A percentile compares a stretch with the other conserved stretches of the same genome.
Conservation (phyloP, 2,113 vertebrate genomes). For the Thomomys bottae region DNA sequence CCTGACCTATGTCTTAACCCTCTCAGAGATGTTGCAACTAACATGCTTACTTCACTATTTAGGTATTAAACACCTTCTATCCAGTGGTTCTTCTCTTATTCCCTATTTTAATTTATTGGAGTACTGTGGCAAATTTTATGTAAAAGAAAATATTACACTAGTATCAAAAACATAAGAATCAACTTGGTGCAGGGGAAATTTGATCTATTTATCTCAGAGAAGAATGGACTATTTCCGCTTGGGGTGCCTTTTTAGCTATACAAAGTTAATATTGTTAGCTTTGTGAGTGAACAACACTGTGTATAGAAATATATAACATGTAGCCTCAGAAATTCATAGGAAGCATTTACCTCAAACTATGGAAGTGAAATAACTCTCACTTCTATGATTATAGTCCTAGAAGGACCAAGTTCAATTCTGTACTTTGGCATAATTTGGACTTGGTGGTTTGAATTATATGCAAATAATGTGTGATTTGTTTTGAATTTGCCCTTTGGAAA, state of each 20-base stretch:
- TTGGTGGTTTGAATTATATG: background rate
- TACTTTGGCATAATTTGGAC: background rate
- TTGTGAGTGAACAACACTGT: background rate
- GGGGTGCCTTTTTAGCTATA: background rate
- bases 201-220: background rate
- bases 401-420: background rate
- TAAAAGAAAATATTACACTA: background rate
- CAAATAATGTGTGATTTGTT: background rate
- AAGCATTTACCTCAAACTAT: background rate
- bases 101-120: background rate
- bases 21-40: background rate
- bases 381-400: slow-evolving; percentile 8
- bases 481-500: background rate
- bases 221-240: background rate
- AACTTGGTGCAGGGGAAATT: background rate
- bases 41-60: background rate
- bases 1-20: background rate
- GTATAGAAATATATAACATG: background rate
- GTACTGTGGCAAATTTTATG: background rate
- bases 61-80: background rate
- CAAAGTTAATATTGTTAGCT: background rate
- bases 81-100: background rate
- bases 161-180: background rate
- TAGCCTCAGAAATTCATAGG: too few species aligned
- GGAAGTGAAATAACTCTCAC: background rate